phyloP scores from a whole-genome alignment of 2,888 invertebrate species.

The Oligia latruncula region DNA sequence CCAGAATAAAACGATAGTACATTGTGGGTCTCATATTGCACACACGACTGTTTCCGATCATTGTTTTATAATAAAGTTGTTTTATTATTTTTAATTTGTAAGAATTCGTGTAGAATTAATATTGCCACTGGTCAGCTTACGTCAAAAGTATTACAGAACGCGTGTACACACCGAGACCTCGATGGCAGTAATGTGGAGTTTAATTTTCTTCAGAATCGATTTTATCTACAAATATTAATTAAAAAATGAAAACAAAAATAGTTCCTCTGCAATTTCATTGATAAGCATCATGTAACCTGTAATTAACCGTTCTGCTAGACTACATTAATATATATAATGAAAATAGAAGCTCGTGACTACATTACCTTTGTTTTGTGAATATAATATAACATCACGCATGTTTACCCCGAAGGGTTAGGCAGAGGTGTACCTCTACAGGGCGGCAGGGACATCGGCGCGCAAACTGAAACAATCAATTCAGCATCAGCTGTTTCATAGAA shows the following conservation, averaged over 20 bases:
- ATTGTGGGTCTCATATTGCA: neutral
- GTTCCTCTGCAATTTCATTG: neutral
- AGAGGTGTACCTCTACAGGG: neutral
- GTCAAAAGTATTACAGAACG: neutral
- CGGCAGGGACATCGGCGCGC: neutral
- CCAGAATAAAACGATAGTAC: neutral
- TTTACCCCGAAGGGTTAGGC: neutral
- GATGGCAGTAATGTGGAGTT: neutral
- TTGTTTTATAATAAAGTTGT: neutral
- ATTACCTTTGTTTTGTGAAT: neutral
- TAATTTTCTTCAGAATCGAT: neutral
- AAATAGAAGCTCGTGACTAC: neutral
- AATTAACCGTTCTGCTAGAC: neutral
- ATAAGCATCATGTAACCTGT: neutral
- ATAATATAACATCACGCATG: neutral
- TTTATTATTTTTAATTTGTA: neutral
- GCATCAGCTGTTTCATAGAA: too few relatives aligned
- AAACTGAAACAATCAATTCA: neutral
- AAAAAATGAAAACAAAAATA: neutral
- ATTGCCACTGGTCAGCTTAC: neutral
- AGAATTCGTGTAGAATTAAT: neutral
- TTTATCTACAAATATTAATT: neutral
- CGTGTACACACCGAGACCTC: neutral
- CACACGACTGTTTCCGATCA: neutral
- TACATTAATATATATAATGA: neutral